A percentile compares a stretch with the other conserved stretches of the same genome.
phyloP scores from a whole-genome alignment of 2,888 invertebrate genomes.

The Sycophila texana region DNA sequence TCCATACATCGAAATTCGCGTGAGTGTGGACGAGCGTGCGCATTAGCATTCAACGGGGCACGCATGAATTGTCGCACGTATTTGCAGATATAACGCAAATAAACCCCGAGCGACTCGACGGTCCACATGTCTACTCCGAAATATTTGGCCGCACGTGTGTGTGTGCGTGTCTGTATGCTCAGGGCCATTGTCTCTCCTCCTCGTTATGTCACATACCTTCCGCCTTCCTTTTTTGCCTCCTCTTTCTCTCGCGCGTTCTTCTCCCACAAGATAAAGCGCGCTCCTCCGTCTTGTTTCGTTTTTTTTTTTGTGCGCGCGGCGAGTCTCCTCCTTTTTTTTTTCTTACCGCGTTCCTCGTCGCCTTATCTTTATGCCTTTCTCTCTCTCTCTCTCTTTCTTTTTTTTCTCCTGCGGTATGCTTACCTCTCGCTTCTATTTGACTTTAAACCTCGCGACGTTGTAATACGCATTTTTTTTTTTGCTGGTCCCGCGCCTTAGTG shows the following conservation, averaged over 20 bases:
- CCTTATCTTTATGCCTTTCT: slow-evolving; percentile 37
- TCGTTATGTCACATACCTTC: slow-evolving; percentile 44
- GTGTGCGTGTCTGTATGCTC: too few species aligned
- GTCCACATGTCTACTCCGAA: slow-evolving; percentile 60
- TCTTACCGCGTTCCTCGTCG: not conserved
- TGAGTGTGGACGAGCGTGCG: slow-evolving; percentile 4
- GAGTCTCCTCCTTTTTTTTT: not conserved
- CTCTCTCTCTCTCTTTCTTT: not conserved
- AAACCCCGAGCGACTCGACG: slow-evolving; percentile 58
- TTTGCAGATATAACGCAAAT: slow-evolving; percentile 69
- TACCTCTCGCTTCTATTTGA: slow-evolving; percentile 31
- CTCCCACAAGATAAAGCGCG: slow-evolving; percentile 30
- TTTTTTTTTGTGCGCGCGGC: slow-evolving; percentile 15
- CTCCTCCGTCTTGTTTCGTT: slow-evolving; percentile 26
- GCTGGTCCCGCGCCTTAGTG: not conserved
- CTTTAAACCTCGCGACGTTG: slow-evolving; percentile 27
- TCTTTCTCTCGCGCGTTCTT: slow-evolving; percentile 6
- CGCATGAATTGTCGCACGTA: slow-evolving; percentile 64
- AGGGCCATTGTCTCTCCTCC: slow-evolving; percentile 28
- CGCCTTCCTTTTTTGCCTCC: not conserved
- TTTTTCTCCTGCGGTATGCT: not conserved
- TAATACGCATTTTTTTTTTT: slow-evolving; percentile 22
- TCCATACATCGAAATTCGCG: not conserved
- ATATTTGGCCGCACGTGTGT: slow-evolving; percentile 55
- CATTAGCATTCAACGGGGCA: slow-evolving; percentile 66